Conservation (phyloP, 2,888 invertebrate genomes). For the Pogonocherus hispidulus region DNA sequence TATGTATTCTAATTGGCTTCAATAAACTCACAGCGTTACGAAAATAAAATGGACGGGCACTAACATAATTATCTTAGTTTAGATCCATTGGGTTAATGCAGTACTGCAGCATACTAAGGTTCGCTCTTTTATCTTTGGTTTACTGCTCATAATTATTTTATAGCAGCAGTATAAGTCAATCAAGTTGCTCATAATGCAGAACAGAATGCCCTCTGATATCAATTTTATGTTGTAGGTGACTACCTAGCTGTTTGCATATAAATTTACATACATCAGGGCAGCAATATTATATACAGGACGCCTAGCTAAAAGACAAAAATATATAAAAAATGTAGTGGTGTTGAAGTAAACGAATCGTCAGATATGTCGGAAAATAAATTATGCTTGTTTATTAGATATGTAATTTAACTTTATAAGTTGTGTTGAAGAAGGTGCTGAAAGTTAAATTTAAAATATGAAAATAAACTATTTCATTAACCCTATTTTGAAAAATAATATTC, state of each 20-base stretch:
- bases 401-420: too few species aligned
- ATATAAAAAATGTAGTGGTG: too few species aligned
- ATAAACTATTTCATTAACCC: too few species aligned
- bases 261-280: background rate
- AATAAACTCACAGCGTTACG: background rate
- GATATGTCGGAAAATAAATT: too few species aligned
- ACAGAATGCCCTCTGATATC: slow-evolving; percentile 3
- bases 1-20: slow-evolving; percentile 22
- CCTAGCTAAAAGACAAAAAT: too few species aligned
- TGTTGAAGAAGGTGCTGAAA: too few species aligned
- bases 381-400: too few species aligned
- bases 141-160: slow-evolving; percentile 29
- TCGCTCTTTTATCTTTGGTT: slow-evolving; percentile 22
- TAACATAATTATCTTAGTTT: slow-evolving; percentile 25
- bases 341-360: too few species aligned
- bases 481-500: too few species aligned
- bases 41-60: slow-evolving; percentile 14
- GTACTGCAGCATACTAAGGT: slow-evolving; percentile 16
- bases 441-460: too few species aligned
- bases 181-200: slow-evolving; percentile 9
- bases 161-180: slow-evolving; percentile 13
- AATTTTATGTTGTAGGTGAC: slow-evolving; percentile 1
- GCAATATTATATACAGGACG: too few species aligned
- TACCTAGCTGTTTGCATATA: background rate
- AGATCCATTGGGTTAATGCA: slow-evolving; percentile 21